Base-by-base conservation (phyloP, 2,888 invertebrate species). In the Agrochola lota region DNA sequence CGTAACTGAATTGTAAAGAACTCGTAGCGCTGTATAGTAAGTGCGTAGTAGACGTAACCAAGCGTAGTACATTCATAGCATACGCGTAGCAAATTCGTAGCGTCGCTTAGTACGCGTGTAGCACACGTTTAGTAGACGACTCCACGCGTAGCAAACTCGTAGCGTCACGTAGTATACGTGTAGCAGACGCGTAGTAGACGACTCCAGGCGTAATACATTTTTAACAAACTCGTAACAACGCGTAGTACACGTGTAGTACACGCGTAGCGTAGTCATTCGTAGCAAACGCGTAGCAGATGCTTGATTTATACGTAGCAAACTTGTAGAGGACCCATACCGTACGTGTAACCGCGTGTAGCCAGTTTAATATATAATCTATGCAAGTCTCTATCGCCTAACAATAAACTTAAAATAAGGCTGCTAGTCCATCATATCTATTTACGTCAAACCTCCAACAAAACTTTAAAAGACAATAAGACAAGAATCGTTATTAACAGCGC, bases 401-500 rank as follows among this genome's bases (percentile, higher is more conserved):
- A 79, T 43, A 30, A 62, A 20, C n/a, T 46, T 55, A 20, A 76
- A 77, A 30, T 23, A 35, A 46, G 17, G 17, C 12, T 6, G n/a
- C n/a, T 52, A 66, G 59, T 64, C n/a, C 76, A 52, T 23, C 26
- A 46, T 59, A 46, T 35, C 43, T 43, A 52, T 69, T 70, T 17
- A 84, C 26, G 3, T 69, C 26, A 68, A 63, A 71, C 49, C 26
- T 59, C 23, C 0, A 68, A 77, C 68, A 64, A 59, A 66, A 73
- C 83, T 83, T 55, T 64, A 69, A 64, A 71, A 71, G 49, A 84
- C 72, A 72, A 85, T 40, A 89, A 83, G 76, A 85, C 88, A 86
- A 87, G 84, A 77, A 85, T 85, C 81, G 85, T 85, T 88, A 87
- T 84, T 91, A 91, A 90, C 90, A 91, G 89, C 88, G 90, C 91